These are phyloP conservation scores for Pachydiplax longipennis DNA, from an alignment of 2,888 invertebrate genomes.

Conservation along the genomic window DNA sequence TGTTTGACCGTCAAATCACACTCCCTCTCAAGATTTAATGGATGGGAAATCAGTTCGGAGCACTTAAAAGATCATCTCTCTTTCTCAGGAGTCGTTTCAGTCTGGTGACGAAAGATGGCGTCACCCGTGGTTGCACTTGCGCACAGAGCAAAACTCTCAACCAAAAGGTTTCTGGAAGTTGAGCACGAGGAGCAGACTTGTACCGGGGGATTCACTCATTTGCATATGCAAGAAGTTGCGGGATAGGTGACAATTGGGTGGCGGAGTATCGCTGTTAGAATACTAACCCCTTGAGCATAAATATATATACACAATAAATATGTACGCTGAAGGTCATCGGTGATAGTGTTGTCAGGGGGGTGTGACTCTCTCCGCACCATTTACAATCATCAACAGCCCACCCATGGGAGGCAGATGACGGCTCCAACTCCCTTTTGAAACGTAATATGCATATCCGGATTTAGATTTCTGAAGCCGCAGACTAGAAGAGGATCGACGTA, in stretches of 20 bases:
- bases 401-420: too few relatives aligned
- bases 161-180: background rate
- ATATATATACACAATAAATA: background rate
- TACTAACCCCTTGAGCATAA: background rate
- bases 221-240: too few relatives aligned
- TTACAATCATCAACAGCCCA: too few relatives aligned
- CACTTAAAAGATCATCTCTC: background rate
- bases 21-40: background rate
- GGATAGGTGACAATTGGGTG: background rate
- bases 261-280: background rate
- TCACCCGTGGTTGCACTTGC: background rate
- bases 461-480: too few relatives aligned
- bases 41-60: conserved; percentile 19
- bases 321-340: too few relatives aligned
- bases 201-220: too few relatives aligned
- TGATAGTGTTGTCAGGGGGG: too few relatives aligned
- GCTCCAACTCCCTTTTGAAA: too few relatives aligned
- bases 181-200: too few relatives aligned
- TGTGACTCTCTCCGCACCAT: too few relatives aligned
- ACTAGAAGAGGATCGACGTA: too few relatives aligned
- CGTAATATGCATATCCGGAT: too few relatives aligned
- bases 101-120: background rate
- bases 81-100: background rate
- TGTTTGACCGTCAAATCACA: conserved; percentile 11
- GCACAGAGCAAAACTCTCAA: background rate